phyloP scores from a whole-genome alignment of 2,888 invertebrate genomes.

The Colostygia pectinataria region DNA sequence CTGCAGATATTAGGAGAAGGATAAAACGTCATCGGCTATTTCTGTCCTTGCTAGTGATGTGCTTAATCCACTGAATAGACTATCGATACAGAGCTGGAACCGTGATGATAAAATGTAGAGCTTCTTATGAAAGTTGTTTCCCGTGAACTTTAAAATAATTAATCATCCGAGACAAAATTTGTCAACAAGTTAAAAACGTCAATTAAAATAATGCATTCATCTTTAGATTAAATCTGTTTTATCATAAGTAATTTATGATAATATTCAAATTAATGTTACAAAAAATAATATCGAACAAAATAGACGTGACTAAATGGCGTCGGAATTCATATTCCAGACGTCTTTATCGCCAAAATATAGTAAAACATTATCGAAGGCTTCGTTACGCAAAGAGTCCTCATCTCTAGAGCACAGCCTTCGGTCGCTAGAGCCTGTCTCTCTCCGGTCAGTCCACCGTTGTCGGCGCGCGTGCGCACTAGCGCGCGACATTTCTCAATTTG shows the following conservation, averaged over 20 bases:
- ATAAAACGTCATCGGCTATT: slow-evolving; percentile 4
- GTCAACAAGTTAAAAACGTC: too few species aligned
- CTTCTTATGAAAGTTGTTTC: too few species aligned
- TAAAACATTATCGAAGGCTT: slow-evolving; percentile 28
- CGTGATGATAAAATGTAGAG: too few species aligned
- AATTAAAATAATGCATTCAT: too few species aligned
- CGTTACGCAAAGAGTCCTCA: slow-evolving; percentile 51
- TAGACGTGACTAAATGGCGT: slow-evolving; percentile 4
- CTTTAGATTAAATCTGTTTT: too few species aligned
- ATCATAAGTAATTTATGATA: too few species aligned
- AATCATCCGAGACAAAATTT: too few species aligned
- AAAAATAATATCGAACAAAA: slow-evolving; percentile 1
- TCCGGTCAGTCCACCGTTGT: slow-evolving; percentile 59
- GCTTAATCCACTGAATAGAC: neutral
- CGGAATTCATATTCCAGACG: slow-evolving; percentile 9
- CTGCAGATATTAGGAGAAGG: slow-evolving; percentile 1
- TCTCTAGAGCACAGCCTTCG: slow-evolving; percentile 58
- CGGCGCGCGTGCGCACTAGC: slow-evolving; percentile 69
- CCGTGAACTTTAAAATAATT: too few species aligned
- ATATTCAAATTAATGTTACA: too few species aligned
- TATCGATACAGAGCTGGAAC: too few species aligned
- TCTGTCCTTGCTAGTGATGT: slow-evolving; percentile 9
- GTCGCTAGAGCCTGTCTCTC: slow-evolving; percentile 42
- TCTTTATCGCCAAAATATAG: slow-evolving; percentile 16
- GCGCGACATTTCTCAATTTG: slow-evolving; percentile 45